phyloP scores from a whole-genome alignment of 2,888 invertebrate species.

The Metalampra italica region DNA sequence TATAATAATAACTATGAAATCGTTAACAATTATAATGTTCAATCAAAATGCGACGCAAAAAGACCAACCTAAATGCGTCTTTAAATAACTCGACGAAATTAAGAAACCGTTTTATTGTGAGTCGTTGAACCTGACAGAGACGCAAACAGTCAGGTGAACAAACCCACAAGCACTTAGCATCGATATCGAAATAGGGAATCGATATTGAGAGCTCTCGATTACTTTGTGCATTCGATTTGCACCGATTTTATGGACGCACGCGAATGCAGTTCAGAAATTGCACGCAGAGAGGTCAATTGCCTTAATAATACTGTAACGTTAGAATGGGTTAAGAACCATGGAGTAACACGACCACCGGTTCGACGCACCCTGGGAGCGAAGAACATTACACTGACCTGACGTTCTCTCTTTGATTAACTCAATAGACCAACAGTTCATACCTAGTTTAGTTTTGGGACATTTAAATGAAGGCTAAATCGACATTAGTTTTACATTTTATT shows the following conservation, averaged over 20 bases:
- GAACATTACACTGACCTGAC: too few species aligned
- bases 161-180: constrained; percentile 30
- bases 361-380: too few species aligned
- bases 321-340: too few species aligned
- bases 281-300: background rate
- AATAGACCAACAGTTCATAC: too few species aligned
- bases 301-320: background rate
- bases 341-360: too few species aligned
- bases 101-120: constrained; percentile 45
- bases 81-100: constrained; percentile 29
- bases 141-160: constrained; percentile 46
- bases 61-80: constrained; percentile 37
- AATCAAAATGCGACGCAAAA: constrained; percentile 19
- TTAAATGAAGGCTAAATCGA: too few species aligned
- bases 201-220: background rate
- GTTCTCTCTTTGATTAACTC: too few species aligned
- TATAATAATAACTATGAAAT: too few species aligned
- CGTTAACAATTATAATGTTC: too few species aligned
- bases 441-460: too few species aligned
- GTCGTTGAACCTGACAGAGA: constrained; percentile 46
- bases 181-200: constrained; percentile 8
- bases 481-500: too few species aligned
- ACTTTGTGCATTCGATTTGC: background rate
- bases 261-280: background rate
- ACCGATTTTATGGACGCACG: too few species aligned